These are phyloP conservation scores for Sebastes iracundus DNA, from an alignment of 2,797 vertebrate species.

Conservation along the genomic window DNA sequence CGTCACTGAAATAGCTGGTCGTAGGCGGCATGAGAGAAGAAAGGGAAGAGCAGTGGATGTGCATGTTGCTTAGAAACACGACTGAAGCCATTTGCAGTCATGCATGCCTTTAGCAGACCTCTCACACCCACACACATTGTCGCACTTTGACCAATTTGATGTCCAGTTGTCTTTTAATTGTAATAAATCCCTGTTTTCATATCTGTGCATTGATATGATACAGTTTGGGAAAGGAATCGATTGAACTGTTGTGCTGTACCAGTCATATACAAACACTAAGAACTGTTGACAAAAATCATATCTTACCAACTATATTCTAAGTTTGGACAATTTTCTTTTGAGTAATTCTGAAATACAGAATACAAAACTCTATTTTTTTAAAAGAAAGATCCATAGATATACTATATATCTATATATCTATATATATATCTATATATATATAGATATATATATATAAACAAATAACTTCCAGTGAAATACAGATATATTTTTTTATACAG, in stretches of 20 bases:
- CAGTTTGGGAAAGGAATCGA: background rate
- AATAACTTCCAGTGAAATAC: background rate
- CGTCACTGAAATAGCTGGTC: slow-evolving; percentile 41
- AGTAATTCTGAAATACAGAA: background rate
- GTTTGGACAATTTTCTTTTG: background rate
- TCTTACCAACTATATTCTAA: background rate
- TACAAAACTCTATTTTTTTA: background rate
- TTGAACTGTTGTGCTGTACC: background rate
- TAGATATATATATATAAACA: too few relatives aligned
- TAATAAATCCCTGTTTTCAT: background rate
- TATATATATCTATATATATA: too few relatives aligned
- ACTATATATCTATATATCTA: too few relatives aligned
- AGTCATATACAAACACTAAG: background rate
- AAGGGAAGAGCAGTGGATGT: slow-evolving; percentile 55
- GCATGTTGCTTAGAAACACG: slow-evolving; percentile 79
- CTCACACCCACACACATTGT: slow-evolving; percentile 64
- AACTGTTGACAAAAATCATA: background rate
- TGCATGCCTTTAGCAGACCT: slow-evolving; percentile 53
- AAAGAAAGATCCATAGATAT: background rate
- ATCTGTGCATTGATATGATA: slow-evolving; percentile 5
- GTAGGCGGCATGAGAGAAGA: slow-evolving; percentile 64
- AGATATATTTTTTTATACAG: slow-evolving; percentile 3
- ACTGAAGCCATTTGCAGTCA: slow-evolving; percentile 47
- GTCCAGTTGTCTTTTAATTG: background rate
- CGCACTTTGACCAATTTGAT: background rate